Conservation (phyloP, 2,113 vertebrate genomes). For the Charina bottae region DNA sequence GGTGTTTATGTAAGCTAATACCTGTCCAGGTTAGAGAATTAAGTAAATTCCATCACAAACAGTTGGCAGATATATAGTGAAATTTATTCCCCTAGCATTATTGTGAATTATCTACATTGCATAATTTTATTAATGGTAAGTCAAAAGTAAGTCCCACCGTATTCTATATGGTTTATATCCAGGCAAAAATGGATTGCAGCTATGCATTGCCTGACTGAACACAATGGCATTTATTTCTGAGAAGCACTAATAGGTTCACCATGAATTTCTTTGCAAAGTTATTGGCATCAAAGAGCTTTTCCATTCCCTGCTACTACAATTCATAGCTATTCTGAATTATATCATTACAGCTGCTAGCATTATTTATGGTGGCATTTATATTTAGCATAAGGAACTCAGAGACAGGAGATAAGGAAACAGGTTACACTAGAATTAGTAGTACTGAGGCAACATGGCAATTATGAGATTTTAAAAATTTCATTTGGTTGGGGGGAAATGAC, state of each 20-base stretch:
- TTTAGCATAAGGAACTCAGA: slow-evolving; percentile 9
- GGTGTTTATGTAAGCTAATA: neutral
- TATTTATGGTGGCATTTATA: slow-evolving; percentile 18
- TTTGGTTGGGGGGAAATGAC: neutral
- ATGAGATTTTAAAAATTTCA: neutral
- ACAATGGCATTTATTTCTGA: neutral
- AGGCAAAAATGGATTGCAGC: neutral
- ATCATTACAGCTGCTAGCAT: slow-evolving; percentile 8
- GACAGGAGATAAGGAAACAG: neutral
- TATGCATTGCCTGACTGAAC: neutral
- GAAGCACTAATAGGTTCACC: neutral
- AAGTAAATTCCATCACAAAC: neutral
- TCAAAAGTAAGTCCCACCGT: neutral
- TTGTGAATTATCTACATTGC: neutral
- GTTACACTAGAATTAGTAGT: neutral
- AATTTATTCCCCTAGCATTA: neutral
- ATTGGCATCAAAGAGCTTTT: neutral
- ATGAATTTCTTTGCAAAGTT: neutral
- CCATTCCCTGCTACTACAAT: neutral
- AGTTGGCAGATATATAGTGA: neutral
- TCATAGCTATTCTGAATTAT: neutral
- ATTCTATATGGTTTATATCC: neutral
- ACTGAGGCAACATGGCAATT: neutral
- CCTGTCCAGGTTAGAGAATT: neutral
- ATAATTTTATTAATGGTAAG: neutral